These are phyloP conservation scores for Pristionchus exspectatus DNA, from an alignment of 2,888 invertebrate species.

Conservation along the genomic window DNA sequence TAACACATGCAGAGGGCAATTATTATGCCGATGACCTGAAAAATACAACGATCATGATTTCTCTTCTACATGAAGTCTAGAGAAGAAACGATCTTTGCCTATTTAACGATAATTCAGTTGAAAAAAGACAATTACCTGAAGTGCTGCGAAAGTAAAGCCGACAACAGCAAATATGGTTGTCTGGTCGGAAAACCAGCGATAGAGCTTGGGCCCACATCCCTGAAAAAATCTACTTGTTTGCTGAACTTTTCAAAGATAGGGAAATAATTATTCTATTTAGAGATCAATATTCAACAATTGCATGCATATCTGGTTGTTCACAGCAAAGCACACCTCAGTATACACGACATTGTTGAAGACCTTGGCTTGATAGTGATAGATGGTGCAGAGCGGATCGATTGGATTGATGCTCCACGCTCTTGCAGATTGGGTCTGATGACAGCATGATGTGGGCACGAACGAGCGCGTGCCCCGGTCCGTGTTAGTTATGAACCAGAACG, in stretches of 20 bases:
- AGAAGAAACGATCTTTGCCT: not conserved
- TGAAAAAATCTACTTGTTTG: constrained; percentile 34
- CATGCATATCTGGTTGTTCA: not conserved
- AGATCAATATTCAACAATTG: not conserved
- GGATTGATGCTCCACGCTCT: constrained; percentile 75
- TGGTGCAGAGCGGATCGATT: constrained; percentile 76
- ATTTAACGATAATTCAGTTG: too few species aligned
- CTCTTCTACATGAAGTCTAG: not conserved
- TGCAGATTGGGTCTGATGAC: constrained; percentile 72
- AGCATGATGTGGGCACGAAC: constrained; percentile 75
- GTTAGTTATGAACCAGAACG: constrained; percentile 78
- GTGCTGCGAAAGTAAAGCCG: constrained; percentile 68
- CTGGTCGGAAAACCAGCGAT: constrained; percentile 71
- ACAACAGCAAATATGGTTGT: constrained; percentile 70
- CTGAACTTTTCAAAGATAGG: not conserved
- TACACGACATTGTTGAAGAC: constrained; percentile 73
- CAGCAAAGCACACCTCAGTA: constrained; percentile 61
- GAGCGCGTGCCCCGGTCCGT: constrained; percentile 73
- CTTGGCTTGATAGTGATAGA: constrained; percentile 69
- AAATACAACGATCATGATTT: not conserved
- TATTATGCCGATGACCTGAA: constrained; percentile 69
- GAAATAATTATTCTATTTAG: not conserved
- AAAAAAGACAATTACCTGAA: constrained; percentile 61
- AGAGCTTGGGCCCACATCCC: constrained; percentile 72
- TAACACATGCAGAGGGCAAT: constrained; percentile 59